Evolutionary conservation across 2,888 invertebrate species (phyloP), one percentile per base, ranked within the genome.

Genomic region (Gastrophysa polygoni): DNA sequence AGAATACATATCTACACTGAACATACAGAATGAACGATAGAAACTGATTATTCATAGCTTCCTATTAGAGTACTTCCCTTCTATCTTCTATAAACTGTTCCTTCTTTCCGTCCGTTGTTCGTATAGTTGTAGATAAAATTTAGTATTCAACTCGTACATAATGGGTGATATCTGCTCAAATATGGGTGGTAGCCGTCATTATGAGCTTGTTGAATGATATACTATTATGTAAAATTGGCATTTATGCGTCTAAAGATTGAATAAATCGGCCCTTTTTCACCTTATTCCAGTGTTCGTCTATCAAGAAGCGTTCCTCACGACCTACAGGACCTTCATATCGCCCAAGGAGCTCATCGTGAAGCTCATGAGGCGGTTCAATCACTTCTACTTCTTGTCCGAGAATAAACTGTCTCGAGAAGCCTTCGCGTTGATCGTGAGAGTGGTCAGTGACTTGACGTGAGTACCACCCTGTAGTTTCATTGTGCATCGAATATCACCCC

Each of bases 301-400:
- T 83, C 95, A 96, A 85, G 98, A 99, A 85, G 98, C 98, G 68
- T 99, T 99, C 84, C 87, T 98, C 73, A 95, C 97, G 57, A 99
- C 98, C 64, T 99, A 98, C 83, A 88, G 98, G 72, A 98, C 97
- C 65, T 97, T 98, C 84, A 91, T 98, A 79, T 86, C 92, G 63
- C 95, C 98, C 20, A 83, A 89, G 75, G 93, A 92, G 71, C 85
- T 98, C 71, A 89, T 97, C 71, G 88, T 89, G 76, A 95, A 96
- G 77, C 84, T 98, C 59, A 90, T 94, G 77, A 88, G 91, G 77
- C 87, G 90, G 74, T 92, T 86, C 84, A 89, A 89, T 79, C 86
- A 89, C 91, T 93, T 75, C 78, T 88, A 88, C 78, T 91, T 85
- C 78, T 90, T 87, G 72, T 83, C 88, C 54, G 88, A 88, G 72